These are phyloP conservation scores for Plagodis pulveraria DNA, from an alignment of 2,888 invertebrate genomes.

Conservation along the genomic window DNA sequence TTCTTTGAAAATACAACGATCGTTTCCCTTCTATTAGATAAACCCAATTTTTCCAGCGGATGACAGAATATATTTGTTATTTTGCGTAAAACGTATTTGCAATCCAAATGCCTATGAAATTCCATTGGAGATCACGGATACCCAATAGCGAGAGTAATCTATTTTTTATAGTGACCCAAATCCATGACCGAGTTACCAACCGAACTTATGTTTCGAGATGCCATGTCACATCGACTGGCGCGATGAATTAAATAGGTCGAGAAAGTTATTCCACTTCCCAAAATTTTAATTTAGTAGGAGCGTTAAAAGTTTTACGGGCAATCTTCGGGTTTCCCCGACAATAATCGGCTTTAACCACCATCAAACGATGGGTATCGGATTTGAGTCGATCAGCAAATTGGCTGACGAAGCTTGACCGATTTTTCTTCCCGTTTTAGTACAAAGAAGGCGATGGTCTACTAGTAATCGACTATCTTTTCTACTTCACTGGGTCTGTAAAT, in stretches of 20 bases:
- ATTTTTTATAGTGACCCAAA: conserved; percentile 37
- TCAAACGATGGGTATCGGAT: conserved; percentile 54
- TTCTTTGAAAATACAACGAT: background rate
- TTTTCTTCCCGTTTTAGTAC: conserved; percentile 45
- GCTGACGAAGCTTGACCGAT: conserved; percentile 53
- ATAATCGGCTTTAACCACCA: conserved; percentile 66
- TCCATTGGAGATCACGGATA: conserved; percentile 7
- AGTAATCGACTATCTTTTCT: conserved; percentile 40
- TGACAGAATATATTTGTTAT: background rate
- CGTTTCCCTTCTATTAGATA: background rate
- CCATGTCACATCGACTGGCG: conserved; percentile 39
- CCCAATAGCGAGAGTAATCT: conserved; percentile 18
- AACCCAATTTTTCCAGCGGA: background rate
- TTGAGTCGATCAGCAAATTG: conserved; percentile 56
- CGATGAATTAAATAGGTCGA: conserved; percentile 67
- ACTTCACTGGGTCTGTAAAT: conserved; percentile 27
- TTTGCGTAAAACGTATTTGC: conserved; percentile 12
- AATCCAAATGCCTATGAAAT: conserved; percentile 22
- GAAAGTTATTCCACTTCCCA: conserved; percentile 59
- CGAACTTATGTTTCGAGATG: conserved; percentile 50
- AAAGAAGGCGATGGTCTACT: conserved; percentile 34
- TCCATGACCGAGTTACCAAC: conserved; percentile 35
- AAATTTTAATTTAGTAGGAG: conserved; percentile 68
- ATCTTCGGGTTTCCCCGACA: conserved; percentile 62
- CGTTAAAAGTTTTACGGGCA: conserved; percentile 74